Base-by-base conservation (phyloP, 2,113 vertebrate species). In the Platycercus adscitus region DNA sequence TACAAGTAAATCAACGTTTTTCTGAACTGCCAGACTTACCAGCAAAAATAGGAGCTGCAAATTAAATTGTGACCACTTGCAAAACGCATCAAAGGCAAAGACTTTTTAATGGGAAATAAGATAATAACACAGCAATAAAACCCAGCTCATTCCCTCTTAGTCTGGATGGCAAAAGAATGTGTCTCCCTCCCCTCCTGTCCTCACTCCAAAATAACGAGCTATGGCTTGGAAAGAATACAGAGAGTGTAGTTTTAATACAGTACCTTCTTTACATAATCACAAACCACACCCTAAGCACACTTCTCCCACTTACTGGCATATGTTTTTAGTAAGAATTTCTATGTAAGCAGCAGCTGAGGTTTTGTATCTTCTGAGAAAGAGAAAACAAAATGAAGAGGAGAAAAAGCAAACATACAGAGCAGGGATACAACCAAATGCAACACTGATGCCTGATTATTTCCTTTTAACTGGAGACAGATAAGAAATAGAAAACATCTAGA, bases 61-160 rank as follows among this genome's bases (percentile, higher is more conserved):
- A 90, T 95, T 86, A 90, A 93, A 88, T 81, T 86, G 93, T 60
- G 80, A 75, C 83, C 80, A 44, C 72, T 93, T 47, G 47, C 65
- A 91, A 56, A 28, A 71, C 8, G 64, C 79, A 91, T 88, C 85
- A 93, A 92, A 95, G 81, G 52, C 72, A 81, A 95, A 71, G 35
- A 68, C 37, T 65, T 90, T 60, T 60, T 78, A 95, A 94, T 46
- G 52, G 52, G 86, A 92, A 93, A 41, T 47, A 70, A 82, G 63
- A 89, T 64, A 93, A 68, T 37, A 96, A 87, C 31, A 33, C 25
- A 75, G 73, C 72, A 93, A 65, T 68, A 92, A 94, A 95, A 86
- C 43, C 56, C 35, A 73, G 21, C 80, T 90, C 46, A 6, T 82
- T 83, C 43, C 24, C 17, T 93, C 61, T 77, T 28, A 72, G 43